Evolutionary conservation across 92 coral and sea anemone genomes (phyloP), one percentile per base, ranked within the genome.

Genomic region (Pocillopora meandrina): DNA sequence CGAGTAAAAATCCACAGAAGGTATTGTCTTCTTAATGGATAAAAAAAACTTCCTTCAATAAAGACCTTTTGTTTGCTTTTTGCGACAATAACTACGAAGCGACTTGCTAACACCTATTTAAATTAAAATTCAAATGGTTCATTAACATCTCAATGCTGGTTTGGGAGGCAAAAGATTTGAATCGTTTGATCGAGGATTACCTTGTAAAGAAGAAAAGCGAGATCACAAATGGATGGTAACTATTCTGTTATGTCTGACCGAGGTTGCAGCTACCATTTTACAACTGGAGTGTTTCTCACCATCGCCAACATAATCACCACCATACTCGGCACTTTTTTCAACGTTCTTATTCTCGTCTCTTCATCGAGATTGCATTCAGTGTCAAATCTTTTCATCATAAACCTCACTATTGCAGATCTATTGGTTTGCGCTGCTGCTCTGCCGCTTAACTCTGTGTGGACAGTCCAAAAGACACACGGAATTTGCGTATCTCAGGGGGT

Each of bases 351-450:
- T 12, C 23, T 77, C 59, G 68, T 85, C 18, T 20, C 83, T 1
- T 65, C 77, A 17, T 73, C 83, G 62, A 76, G 70, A 14, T 77
- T 85, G 17, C 65, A 64, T 23, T 74, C 88, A 17, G 26, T 77
- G 20, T 86, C 89, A 12, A 81, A 72, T 75, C 80, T 86, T 12
- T 49, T 71, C 20, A 76, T 86, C 20, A 5, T 86, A 5, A 79
- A 86, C 42, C 79, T 86, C 10, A 67, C 79, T 36, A 74, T 79
- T 0, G 89, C 89, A 56, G 89, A 86, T 49, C 47, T 86, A 52
- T n/a, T 86, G 68, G 82, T 72, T 3, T 70, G 80, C 16, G 71
- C 69, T 58, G 31, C 80, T 58, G 85, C 79, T 11, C 80, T 78
- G 20, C 89, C 89, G 12, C 14, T 86, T 8, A 75, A 86, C 67